Evolutionary conservation across 2,888 invertebrate genomes (phyloP), one percentile per base, ranked within the genome.

Genomic region (Macrostomum cliftonense): DNA sequence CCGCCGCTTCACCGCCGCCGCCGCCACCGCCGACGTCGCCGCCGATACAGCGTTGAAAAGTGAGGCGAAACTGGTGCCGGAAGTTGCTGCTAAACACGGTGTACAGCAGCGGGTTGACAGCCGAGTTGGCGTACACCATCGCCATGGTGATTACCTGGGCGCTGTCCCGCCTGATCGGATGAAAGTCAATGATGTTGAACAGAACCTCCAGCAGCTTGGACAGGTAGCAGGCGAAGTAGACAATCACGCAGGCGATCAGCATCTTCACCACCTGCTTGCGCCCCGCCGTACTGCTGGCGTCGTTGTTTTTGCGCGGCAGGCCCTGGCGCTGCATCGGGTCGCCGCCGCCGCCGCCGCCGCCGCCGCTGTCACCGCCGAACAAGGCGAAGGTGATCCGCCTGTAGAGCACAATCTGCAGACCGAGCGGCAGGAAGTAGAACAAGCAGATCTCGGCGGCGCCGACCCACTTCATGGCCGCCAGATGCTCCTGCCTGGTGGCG

Each of bases 141-240:
- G 67, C 61, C 54, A 64, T 68, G 21, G 64, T 60, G 47, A 69
- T 62, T 2, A 65, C 67, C 28, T 28, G 28, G 28, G 28, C 28
- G 28, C 28, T 28, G 28, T 28, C 28, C 28, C 28, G 28, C 28
- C 28, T 4, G 28, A 28, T 28, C 5, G 28, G 28, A 28, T 28
- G 28, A 9, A 28, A 28, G 9, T 61, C 55, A 40, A 69, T 56
- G 4, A 63, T 57, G 48, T 61, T 62, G 58, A 70, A 70, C 46
- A 71, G 55, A 12, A 68, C 56, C 12, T 63, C 57, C 2, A 68
- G 59, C 56, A 73, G 72, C 9, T 66, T 65, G 1, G 73, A 72
- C 5, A 71, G 69, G 57, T 73, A 73, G 55, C 72, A 72, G 40
- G 71, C 50, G 52, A 71, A 69, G 57, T 73, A 73, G 4, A 73